phyloP scores from a whole-genome alignment of 2,797 vertebrate genomes.

The Darevskia mixta region DNA sequence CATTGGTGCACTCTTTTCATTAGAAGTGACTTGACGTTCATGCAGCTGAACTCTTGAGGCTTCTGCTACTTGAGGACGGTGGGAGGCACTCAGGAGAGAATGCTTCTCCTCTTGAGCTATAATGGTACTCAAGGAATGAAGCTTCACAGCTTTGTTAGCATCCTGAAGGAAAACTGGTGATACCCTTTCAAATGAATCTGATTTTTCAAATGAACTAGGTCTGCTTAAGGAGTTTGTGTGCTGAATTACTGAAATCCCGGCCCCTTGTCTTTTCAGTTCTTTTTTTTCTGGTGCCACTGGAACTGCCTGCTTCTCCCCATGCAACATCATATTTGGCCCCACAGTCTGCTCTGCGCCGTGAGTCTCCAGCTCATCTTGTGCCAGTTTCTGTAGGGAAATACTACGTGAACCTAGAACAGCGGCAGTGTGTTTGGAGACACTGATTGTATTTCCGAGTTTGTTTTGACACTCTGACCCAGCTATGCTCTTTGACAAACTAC shows the following conservation, averaged over 20 bases:
- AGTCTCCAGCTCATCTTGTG: slow-evolving; percentile 87
- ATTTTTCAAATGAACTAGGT: slow-evolving; percentile 92
- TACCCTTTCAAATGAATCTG: slow-evolving; percentile 85
- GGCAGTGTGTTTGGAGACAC: slow-evolving; percentile 75
- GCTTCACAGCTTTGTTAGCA: slow-evolving; percentile 73
- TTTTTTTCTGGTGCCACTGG: slow-evolving; percentile 79
- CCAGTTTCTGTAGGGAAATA: slow-evolving; percentile 79
- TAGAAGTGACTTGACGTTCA: slow-evolving; percentile 66
- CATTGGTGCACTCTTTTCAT: slow-evolving; percentile 77
- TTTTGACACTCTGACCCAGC: slow-evolving; percentile 78
- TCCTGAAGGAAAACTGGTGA: slow-evolving; percentile 86
- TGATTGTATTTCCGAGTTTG: slow-evolving; percentile 69
- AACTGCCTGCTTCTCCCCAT: slow-evolving; percentile 83
- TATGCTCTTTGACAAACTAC: slow-evolving; percentile 81
- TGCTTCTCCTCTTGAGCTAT: slow-evolving; percentile 75
- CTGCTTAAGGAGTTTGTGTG: slow-evolving; percentile 97
- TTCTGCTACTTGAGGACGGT: slow-evolving; percentile 71
- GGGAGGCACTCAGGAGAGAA: slow-evolving; percentile 71
- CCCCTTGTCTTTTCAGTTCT: slow-evolving; percentile 92
- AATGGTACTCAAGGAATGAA: slow-evolving; percentile 75
- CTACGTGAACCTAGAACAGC: slow-evolving; percentile 78
- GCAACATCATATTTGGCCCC: slow-evolving; percentile 83
- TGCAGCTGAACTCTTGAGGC: slow-evolving; percentile 75
- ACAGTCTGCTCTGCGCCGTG: slow-evolving; percentile 78
- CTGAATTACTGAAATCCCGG: slow-evolving; percentile 96